phyloP scores from a whole-genome alignment of 2,888 invertebrate genomes.

The Danaus chrysippus region DNA sequence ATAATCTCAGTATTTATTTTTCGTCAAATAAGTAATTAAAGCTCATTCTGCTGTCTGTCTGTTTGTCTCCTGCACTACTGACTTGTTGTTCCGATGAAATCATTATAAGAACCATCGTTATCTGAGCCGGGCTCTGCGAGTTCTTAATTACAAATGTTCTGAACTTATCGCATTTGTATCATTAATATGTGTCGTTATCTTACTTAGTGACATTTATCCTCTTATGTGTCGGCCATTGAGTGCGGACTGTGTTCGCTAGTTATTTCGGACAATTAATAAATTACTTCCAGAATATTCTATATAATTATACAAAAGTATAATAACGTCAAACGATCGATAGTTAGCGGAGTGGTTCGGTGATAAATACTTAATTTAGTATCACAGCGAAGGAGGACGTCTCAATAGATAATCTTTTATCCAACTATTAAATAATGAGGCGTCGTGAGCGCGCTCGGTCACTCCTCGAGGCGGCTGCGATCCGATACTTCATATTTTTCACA shows the following conservation, averaged over 20 bases:
- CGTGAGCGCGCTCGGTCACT: slow-evolving; percentile 47
- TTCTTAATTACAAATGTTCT: slow-evolving; percentile 3
- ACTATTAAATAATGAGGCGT: slow-evolving; percentile 70
- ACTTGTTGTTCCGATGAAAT: too few species aligned
- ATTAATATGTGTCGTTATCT: slow-evolving; percentile 42
- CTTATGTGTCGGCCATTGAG: slow-evolving; percentile 50
- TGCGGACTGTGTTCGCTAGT: slow-evolving; percentile 31
- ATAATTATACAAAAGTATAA: background rate
- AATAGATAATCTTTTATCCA: slow-evolving; percentile 76
- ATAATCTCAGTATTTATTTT: too few species aligned
- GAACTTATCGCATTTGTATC: background rate
- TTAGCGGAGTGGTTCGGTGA: slow-evolving; percentile 42
- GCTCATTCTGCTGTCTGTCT: too few species aligned
- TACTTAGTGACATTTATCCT: slow-evolving; percentile 56
- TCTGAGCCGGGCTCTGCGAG: background rate
- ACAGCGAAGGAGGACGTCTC: slow-evolving; percentile 66
- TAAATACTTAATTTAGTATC: slow-evolving; percentile 57
- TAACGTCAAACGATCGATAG: background rate
- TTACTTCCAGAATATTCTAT: slow-evolving; percentile 9
- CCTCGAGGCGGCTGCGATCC: slow-evolving; percentile 40
- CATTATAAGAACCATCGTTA: too few species aligned
- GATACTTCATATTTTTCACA: slow-evolving; percentile 35
- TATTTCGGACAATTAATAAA: slow-evolving; percentile 20
- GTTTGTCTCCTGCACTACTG: too few species aligned
- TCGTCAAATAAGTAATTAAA: too few species aligned